A percentile compares a stretch with the other conserved stretches of the same genome.
Evolutionary conservation across 2,888 invertebrate species (phyloP).

Genomic region (Prenolepis imparis): DNA sequence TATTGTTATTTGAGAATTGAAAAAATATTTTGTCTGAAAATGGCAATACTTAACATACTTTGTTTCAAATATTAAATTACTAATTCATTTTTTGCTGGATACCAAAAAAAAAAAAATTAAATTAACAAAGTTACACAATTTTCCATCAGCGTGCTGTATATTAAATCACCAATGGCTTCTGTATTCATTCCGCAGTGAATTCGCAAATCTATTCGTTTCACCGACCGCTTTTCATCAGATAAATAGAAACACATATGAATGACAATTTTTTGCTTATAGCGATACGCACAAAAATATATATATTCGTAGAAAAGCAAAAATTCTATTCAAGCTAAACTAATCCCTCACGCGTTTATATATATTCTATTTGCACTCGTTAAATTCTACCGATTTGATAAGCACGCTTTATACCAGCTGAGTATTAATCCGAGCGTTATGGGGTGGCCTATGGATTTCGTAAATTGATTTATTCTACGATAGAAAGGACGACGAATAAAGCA

Average conservation of each 20-base stretch:
- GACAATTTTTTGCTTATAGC: conserved; percentile 26
- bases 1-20: neutral
- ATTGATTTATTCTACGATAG: conserved; percentile 30
- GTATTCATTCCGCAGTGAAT: neutral
- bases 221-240: neutral
- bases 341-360: neutral
- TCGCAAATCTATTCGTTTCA: conserved; percentile 15
- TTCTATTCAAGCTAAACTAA: neutral
- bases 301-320: neutral
- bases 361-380: neutral
- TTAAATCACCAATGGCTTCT: conserved; percentile 34
- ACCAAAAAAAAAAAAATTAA: neutral
- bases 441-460: neutral
- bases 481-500: conserved; percentile 11
- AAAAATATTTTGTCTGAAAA: neutral
- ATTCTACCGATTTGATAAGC: neutral
- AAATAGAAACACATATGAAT: conserved; percentile 22
- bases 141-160: neutral
- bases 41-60: neutral
- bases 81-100: conserved; percentile 11
- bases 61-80: neutral
- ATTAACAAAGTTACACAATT: conserved; percentile 21
- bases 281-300: neutral
- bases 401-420: neutral
- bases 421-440: neutral